These are phyloP conservation scores for Xiphorhynchus erythropygius DNA, from an alignment of 2,797 vertebrate species.

Conservation along the genomic window DNA sequence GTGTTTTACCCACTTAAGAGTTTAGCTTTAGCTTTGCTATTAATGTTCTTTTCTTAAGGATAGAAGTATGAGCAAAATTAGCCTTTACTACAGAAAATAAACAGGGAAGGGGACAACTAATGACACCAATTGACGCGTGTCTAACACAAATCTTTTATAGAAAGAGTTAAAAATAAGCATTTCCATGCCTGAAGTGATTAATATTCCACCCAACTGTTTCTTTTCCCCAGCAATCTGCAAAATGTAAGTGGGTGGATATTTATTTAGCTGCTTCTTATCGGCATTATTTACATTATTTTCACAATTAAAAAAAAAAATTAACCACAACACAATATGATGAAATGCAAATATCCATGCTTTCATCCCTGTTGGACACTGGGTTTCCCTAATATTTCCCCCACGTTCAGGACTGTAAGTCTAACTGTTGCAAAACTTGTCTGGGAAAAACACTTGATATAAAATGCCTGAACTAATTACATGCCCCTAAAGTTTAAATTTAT, in stretches of 20 bases:
- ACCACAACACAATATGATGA: constrained; percentile 16
- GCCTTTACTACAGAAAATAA: constrained; percentile 39
- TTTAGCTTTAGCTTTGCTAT: background rate
- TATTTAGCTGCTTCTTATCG: constrained; percentile 66
- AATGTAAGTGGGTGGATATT: constrained; percentile 75
- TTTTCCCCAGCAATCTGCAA: constrained; percentile 70
- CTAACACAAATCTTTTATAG: constrained; percentile 57
- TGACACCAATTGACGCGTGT: constrained; percentile 3
- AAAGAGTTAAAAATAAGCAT: constrained; percentile 75
- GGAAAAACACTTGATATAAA: constrained; percentile 9
- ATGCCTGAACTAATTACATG: constrained; percentile 9
- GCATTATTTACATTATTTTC: constrained; percentile 61
- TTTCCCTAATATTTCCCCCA: background rate
- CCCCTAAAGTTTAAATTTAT: constrained; percentile 25
- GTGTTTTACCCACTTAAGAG: background rate
- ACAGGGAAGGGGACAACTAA: background rate
- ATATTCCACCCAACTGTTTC: constrained; percentile 75
- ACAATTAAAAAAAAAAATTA: constrained; percentile 27
- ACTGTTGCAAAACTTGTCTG: constrained; percentile 29
- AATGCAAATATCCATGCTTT: background rate
- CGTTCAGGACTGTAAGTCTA: background rate
- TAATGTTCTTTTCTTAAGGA: background rate
- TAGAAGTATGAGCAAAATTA: background rate
- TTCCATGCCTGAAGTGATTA: constrained; percentile 73
- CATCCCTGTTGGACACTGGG: background rate